These are phyloP conservation scores for Sternarchorhynchus goeldii DNA, from an alignment of 2,797 vertebrate genomes.

Conservation along the genomic window DNA sequence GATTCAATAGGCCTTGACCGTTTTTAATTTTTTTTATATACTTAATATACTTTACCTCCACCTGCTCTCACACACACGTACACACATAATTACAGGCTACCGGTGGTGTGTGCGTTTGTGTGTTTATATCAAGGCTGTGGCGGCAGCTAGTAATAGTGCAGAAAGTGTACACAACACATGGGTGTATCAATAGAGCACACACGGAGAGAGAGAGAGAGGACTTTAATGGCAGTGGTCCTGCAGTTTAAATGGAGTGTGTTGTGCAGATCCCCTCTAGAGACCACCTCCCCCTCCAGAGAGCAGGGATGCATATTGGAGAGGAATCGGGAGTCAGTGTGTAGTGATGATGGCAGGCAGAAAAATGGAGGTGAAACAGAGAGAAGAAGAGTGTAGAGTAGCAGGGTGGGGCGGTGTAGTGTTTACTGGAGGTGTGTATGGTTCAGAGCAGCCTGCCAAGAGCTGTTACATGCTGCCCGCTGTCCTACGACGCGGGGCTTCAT, in stretches of 20 bases:
- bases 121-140: slow-evolving; percentile 51
- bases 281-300: slow-evolving; percentile 58
- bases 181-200: slow-evolving; percentile 55
- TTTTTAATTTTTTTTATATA: too few species aligned
- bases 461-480: slow-evolving; percentile 49
- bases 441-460: slow-evolving; percentile 38
- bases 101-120: slow-evolving; percentile 10
- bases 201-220: slow-evolving; percentile 36
- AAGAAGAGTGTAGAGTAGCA: slow-evolving; percentile 33
- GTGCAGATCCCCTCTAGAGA: slow-evolving; percentile 59
- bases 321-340: slow-evolving; percentile 15
- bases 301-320: slow-evolving; percentile 55
- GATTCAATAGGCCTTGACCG: neutral
- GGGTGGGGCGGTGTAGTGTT: slow-evolving; percentile 34
- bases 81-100: neutral
- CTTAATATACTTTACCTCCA: too few species aligned
- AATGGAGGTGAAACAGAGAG: slow-evolving; percentile 32
- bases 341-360: slow-evolving; percentile 43
- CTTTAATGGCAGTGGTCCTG: slow-evolving; percentile 58
- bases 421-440: slow-evolving; percentile 39
- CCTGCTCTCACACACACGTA: neutral
- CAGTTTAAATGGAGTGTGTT: slow-evolving; percentile 64
- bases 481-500: slow-evolving; percentile 35
- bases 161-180: slow-evolving; percentile 46
- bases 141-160: slow-evolving; percentile 49